Percentiles rank a stretch among this genome's conserved stretches.
phyloP scores from a whole-genome alignment of 2,888 invertebrate species.

The Thymelicus sylvestris region DNA sequence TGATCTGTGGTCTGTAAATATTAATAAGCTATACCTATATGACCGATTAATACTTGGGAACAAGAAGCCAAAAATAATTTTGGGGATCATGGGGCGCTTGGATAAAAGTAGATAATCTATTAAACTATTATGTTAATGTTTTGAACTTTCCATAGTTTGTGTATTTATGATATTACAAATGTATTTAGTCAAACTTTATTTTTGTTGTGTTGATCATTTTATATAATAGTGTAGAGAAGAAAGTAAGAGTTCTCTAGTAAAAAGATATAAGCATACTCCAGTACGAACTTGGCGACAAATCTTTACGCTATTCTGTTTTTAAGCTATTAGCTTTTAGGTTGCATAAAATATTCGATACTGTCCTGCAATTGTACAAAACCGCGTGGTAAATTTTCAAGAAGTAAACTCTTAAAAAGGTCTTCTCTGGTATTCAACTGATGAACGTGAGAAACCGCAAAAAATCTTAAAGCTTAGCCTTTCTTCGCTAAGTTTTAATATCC shows the following conservation, averaged over 20 bases:
- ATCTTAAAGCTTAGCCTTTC: neutral
- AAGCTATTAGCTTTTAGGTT: too few relatives aligned
- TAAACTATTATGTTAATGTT: slow-evolving; percentile 20
- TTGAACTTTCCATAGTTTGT: slow-evolving; percentile 8
- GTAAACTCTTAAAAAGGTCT: too few relatives aligned
- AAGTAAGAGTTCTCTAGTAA: too few relatives aligned
- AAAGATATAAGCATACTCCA: too few relatives aligned
- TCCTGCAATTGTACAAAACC: too few relatives aligned
- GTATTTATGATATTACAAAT: slow-evolving; percentile 21
- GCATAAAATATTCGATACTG: too few relatives aligned
- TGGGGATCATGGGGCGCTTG: slow-evolving; percentile 26
- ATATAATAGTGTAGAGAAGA: too few relatives aligned
- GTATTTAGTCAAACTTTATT: slow-evolving; percentile 1
- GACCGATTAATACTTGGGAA: slow-evolving; percentile 37
- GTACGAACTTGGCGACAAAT: too few relatives aligned
- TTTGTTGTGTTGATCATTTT: too few relatives aligned
- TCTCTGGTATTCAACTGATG: too few relatives aligned
- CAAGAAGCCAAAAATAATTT: slow-evolving; percentile 39
- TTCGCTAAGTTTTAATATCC: slow-evolving; percentile 24
- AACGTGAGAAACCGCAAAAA: slow-evolving; percentile 6
- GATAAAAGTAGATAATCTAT: neutral
- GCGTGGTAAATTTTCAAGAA: too few relatives aligned
- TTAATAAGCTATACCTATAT: slow-evolving; percentile 65
- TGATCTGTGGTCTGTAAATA: slow-evolving; percentile 60
- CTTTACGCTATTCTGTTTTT: too few relatives aligned